phyloP scores from a whole-genome alignment of 2,113 vertebrate genomes.

The Xiphophorus hellerii region DNA sequence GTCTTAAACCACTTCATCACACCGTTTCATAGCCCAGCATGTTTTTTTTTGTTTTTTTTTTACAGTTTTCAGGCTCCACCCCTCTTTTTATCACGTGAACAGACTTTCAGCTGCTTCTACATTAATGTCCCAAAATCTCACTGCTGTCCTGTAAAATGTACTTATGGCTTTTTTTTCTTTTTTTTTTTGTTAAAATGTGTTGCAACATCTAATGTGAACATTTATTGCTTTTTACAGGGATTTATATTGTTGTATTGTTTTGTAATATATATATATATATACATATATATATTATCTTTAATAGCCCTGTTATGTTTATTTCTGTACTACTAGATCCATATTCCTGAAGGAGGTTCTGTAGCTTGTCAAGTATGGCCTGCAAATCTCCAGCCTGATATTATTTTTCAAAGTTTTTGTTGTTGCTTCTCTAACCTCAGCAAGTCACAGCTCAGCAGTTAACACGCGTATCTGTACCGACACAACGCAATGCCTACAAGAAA shows the following conservation, averaged over 20 bases:
- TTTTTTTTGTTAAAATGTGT: constrained; percentile 71
- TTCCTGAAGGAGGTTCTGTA: constrained; percentile 23
- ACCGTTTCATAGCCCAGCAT: constrained; percentile 51
- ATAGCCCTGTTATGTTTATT: constrained; percentile 60
- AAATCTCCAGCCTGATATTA: constrained; percentile 9
- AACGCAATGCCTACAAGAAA: constrained; percentile 56
- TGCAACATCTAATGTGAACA: constrained; percentile 81
- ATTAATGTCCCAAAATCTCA: constrained; percentile 66
- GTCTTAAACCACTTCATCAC: constrained; percentile 38
- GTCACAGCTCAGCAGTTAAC: constrained; percentile 44
- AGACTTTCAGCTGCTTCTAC: constrained; percentile 64
- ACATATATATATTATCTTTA: constrained; percentile 72
- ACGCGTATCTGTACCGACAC: constrained; percentile 76
- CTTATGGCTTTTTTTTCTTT: constrained; percentile 71
- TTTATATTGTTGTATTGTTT: constrained; percentile 81
- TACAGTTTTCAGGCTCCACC: constrained; percentile 18
- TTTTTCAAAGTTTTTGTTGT: constrained; percentile 10
- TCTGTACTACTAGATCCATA: constrained; percentile 34
- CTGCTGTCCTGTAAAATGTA: constrained; percentile 71
- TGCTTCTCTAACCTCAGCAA: constrained; percentile 47
- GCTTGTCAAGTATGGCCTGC: constrained; percentile 25
- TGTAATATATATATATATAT: constrained; percentile 68
- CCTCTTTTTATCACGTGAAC: constrained; percentile 36
- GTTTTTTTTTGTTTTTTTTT: constrained; percentile 61
- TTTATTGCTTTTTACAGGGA: constrained; percentile 80